Percentiles rank a stretch among this genome's conserved stretches.
Conservation (phyloP, 1,140 invertebrate genomes). For the Drosophila melanica region DNA sequence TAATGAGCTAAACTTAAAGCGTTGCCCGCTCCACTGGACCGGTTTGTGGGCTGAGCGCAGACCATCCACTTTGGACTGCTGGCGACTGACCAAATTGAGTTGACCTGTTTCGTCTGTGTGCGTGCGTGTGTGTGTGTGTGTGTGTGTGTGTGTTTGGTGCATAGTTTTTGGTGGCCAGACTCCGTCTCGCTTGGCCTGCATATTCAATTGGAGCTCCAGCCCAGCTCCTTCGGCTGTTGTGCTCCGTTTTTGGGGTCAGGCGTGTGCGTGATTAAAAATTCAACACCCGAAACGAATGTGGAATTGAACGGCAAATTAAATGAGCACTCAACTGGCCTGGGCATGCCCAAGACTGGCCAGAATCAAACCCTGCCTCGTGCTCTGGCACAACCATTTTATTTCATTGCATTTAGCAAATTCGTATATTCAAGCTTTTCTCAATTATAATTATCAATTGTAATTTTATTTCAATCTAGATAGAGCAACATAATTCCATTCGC, state of each 20-base stretch:
- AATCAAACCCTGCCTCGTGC: too few species aligned
- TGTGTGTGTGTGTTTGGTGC: conserved; percentile 15
- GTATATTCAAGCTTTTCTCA: conserved; percentile 28
- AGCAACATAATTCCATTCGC: too few species aligned
- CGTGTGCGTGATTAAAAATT: conserved; percentile 78
- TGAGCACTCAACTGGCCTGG: conserved; percentile 42
- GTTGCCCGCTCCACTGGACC: conserved; percentile 43
- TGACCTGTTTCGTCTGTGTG: conserved; percentile 52
- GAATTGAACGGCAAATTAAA: conserved; percentile 80
- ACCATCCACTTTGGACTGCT: conserved; percentile 1
- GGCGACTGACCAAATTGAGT: conserved; percentile 64
- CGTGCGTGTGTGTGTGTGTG: conserved; percentile 11
- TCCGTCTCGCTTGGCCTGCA: conserved; percentile 41
- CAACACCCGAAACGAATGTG: conserved; percentile 78
- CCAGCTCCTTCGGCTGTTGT: background rate
- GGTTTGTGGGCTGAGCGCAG: conserved; percentile 10
- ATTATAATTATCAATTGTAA: conserved; percentile 17
- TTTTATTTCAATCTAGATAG: background rate
- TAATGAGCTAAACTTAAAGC: conserved; percentile 81
- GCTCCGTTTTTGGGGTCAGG: conserved; percentile 51
- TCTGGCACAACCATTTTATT: too few species aligned
- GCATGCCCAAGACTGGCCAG: too few species aligned
- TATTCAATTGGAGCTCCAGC: conserved; percentile 62
- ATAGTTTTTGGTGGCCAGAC: conserved; percentile 53
- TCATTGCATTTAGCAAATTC: conserved; percentile 27